Conservation (phyloP, 1,140 invertebrate genomes). For the Bombus huntii region DNA sequence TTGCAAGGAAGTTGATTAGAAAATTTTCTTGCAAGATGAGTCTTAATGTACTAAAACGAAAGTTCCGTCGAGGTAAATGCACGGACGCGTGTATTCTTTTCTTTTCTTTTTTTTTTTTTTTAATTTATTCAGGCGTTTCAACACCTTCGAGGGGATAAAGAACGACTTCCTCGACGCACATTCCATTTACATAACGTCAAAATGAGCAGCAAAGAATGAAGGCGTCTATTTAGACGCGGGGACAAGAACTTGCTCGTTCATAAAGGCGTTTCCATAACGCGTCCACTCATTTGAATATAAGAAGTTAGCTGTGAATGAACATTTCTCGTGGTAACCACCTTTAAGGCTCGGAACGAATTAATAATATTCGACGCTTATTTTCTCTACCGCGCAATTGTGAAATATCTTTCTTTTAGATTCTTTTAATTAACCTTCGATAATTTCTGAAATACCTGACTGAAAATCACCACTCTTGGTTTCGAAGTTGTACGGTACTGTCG, state of each 20-base stretch:
- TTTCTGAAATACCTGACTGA: too few relatives aligned
- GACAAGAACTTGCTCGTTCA: slow-evolving; percentile 66
- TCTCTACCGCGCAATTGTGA: not conserved
- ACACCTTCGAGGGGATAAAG: slow-evolving; percentile 53
- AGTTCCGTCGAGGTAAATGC: slow-evolving; percentile 9
- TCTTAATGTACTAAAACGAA: not conserved
- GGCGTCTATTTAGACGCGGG: slow-evolving; percentile 69
- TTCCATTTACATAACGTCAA: slow-evolving; percentile 75
- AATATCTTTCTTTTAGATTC: too few relatives aligned
- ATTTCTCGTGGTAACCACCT: not conserved
- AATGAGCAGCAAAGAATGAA: slow-evolving; percentile 74
- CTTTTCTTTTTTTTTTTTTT: slow-evolving; percentile 27
- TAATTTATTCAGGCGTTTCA: slow-evolving; percentile 50
- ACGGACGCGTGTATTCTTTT: not conserved
- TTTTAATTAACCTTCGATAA: too few relatives aligned
- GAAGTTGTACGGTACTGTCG: fast-evolving
- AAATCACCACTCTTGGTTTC: not conserved
- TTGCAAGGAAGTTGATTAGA: too few relatives aligned
- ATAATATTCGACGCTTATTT: not conserved
- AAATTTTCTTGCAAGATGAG: not conserved
- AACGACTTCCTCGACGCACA: slow-evolving; percentile 46
- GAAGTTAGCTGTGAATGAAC: slow-evolving; percentile 58
- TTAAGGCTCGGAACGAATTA: not conserved
- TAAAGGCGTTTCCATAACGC: slow-evolving; percentile 68
- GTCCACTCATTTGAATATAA: slow-evolving; percentile 75